Evolutionary conservation across 1,140 invertebrate genomes (phyloP), one percentile per base, ranked within the genome.

Genomic region (Proales similis): DNA sequence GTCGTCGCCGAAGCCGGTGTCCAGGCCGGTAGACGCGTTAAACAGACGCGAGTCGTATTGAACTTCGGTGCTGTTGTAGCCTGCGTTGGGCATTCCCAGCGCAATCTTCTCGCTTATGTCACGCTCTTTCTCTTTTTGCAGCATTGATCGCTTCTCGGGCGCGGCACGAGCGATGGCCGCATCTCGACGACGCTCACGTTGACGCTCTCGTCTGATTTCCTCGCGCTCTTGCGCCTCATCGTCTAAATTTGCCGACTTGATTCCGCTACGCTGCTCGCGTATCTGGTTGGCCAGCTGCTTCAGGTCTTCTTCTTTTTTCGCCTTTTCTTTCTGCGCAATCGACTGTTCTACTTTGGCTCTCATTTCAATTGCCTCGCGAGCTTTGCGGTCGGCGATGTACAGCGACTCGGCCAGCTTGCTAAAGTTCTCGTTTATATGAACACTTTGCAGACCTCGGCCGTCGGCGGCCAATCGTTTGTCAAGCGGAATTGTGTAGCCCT

Each of bases 21-120:
- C 90, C 17, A 63, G 33, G 3, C 48, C 62, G n/a, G 49, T 43
- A 1, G 81, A 85, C 65, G 90, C 90, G 70, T 97, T 95, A 71
- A 98, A 96, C 2, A 99, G 78, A 46, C 95, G 78, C 68, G 93
- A 88, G 79, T 98, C 95, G 75, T 96, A 99, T 72, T 93, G 85
- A 0, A 83, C 82, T 72, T 95, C 91, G 0, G 69, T 90, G 32
- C 70, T 67, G 49, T 74, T 90, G 3, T 90, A 88, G 4, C 66
- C 49, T n/a, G 69, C 48, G 64, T 71, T 70, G 0, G 94, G 94
- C 71, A 97, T 74, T 3, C 93, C 94, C 4, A 99, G 78, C 0
- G 94, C 95, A 69, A 99, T 97, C 79, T 97, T 90, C 73, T 99
- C 94, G 64, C 89, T 94, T 60, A 99, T 94, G 72, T 99, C 95